Evolutionary conservation across 2,113 vertebrate genomes (phyloP).

Genomic region (Rhinoptilus africanus): DNA sequence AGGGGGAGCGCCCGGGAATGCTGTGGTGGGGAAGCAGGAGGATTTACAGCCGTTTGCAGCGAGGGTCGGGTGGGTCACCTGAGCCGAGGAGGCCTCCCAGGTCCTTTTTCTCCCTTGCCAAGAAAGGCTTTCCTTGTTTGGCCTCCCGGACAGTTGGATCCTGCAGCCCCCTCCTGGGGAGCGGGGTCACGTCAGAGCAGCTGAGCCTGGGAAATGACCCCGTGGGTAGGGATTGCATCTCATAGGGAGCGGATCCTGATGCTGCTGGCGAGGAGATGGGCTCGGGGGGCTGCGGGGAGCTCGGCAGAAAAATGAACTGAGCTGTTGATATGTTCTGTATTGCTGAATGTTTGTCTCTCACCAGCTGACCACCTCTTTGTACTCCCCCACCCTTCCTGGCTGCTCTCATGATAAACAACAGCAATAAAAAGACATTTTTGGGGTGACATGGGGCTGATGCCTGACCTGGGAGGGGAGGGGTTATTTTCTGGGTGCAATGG

Average conservation of each 20-base stretch:
- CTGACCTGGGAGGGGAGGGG: neutral
- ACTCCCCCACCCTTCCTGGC: neutral
- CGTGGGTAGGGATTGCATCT: rapidly evolving
- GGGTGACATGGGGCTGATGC: neutral
- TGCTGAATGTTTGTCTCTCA: neutral
- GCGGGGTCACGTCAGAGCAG: neutral
- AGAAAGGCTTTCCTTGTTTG: neutral
- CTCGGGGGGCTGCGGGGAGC: neutral
- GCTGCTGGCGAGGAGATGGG: rapidly evolving
- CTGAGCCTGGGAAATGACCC: neutral
- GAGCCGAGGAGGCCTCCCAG: neutral
- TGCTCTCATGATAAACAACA: neutral
- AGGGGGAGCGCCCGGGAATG: neutral
- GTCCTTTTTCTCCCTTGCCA: slow-evolving; percentile 6
- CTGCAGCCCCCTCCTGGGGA: neutral
- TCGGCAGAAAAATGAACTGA: rapidly evolving
- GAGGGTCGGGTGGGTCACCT: neutral
- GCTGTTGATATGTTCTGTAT: neutral
- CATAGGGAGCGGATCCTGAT: rapidly evolving
- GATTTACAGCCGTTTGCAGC: slow-evolving; percentile 9
- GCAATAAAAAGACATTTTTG: neutral
- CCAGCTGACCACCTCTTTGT: neutral
- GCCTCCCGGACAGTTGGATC: neutral
- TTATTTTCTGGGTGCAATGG: neutral
- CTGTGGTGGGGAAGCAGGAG: neutral